A percentile compares a stretch with the other conserved stretches of the same genome.
These are phyloP conservation scores for Charina bottae DNA, from an alignment of 2,113 vertebrate genomes.

Conservation along the genomic window DNA sequence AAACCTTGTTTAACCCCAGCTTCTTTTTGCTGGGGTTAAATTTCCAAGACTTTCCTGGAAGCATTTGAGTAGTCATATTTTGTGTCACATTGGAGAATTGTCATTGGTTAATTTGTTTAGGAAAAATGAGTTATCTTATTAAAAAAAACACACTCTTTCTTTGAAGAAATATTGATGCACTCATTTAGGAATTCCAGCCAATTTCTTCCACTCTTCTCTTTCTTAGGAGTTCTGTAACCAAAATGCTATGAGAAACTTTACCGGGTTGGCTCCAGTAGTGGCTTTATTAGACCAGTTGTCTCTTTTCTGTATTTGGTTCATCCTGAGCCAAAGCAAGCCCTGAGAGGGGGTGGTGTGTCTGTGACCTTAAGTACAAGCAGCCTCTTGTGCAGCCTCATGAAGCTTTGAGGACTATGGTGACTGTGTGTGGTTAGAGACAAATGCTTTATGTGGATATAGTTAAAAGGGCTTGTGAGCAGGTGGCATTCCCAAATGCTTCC, in stretches of 20 bases:
- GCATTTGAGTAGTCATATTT: not conserved
- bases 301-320: not conserved
- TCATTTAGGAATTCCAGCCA: not conserved
- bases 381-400: constrained; percentile 8
- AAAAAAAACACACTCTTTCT: not conserved
- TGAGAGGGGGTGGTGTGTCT: not conserved
- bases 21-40: not conserved
- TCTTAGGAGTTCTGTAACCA: not conserved
- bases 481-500: constrained; percentile 24
- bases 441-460: constrained; percentile 20
- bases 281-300: constrained; percentile 36
- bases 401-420: constrained; percentile 17
- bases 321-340: not conserved
- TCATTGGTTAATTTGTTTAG: not conserved
- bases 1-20: not conserved
- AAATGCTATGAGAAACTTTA: not conserved
- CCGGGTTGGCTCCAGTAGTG: not conserved
- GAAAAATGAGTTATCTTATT: not conserved
- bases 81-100: not conserved
- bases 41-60: not conserved
- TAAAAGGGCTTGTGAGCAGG: not conserved
- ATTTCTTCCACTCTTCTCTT: not conserved
- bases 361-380: constrained; percentile 11
- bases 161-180: not conserved
- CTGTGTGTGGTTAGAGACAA: constrained; percentile 33